Base-by-base conservation (phyloP, 2,888 invertebrate genomes). In the Allacma fusca region DNA sequence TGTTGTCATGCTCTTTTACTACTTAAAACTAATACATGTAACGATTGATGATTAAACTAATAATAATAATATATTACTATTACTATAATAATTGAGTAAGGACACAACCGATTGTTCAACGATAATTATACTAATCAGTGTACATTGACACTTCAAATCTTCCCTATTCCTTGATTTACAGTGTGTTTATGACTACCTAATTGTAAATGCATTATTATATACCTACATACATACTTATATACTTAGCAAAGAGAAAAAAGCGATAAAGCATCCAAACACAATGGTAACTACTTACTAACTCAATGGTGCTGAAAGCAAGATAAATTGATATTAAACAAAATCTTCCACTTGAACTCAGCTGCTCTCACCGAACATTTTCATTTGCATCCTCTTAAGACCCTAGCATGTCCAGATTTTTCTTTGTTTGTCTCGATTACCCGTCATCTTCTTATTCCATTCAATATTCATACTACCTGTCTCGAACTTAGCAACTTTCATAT, bases 281-380 rank as follows among this genome's bases (percentile, higher is more conserved):
- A 68, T 34, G 34, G 29, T 40, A 68, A 68, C 69, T 68, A 40
- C 23, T 23, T 65, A 65, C 65, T 65, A 23, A 71, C 71, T 44
- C 43, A 71, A 75, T 65, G 76, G 76, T 76, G 76, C 76, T 76
- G 76, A 76, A 71, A 28, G 71, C 70, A 34, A 71, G 70, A 71
- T 71, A 62, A 76, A 73, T 62, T 76, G 76, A 76, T 76, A 76
- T 76, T 76, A 76, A 76, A 76, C 70, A 70, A 70, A 76, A 29
- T 76, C 76, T 76, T 76, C 76, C 76, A 76, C 73, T 73, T 57
- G 73, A 73, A 50, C 19, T 50, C 26, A 24, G 7, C 57, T 59
- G 21, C 28, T 29, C 12, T 68, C 9, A 57, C 57, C n/a, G 1
- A 50, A 1, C 24, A 43, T 70, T 12, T 24, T 43, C 44, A 44